Conservation (phyloP, 2,797 vertebrate species). For the Pachyuromys duprasi region DNA sequence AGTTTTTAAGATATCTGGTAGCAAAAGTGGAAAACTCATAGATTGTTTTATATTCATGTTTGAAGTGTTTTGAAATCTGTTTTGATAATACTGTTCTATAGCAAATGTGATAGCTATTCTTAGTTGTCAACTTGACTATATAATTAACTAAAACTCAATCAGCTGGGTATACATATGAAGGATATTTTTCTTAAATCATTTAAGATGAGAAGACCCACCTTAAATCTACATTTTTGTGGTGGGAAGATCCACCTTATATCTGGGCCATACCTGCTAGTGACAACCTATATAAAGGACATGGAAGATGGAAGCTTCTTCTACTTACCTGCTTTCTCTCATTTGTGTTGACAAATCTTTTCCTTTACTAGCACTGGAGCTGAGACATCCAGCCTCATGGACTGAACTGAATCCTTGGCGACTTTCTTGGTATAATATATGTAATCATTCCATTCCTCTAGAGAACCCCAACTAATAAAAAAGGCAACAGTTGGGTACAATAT, state of each 20-base stretch:
- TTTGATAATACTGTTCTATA: slow-evolving; percentile 24
- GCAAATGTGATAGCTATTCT: not conserved
- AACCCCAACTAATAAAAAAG: not conserved
- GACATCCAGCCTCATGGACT: not conserved
- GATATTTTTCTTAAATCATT: not conserved
- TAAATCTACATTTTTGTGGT: not conserved
- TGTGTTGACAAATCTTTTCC: not conserved
- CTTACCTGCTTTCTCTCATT: not conserved
- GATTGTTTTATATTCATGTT: not conserved
- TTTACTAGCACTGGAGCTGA: not conserved
- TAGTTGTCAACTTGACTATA: not conserved
- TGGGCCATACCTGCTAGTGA: too few species aligned
- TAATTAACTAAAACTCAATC: not conserved
- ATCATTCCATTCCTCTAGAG: not conserved
- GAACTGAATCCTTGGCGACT: not conserved
- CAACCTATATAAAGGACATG: not conserved
- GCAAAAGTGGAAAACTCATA: not conserved
- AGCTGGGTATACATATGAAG: not conserved
- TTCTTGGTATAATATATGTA: not conserved
- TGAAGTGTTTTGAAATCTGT: not conserved
- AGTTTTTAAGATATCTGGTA: not conserved
- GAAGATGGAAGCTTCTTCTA: not conserved
- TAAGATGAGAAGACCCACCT: not conserved
- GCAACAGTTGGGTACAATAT: not conserved
- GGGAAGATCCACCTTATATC: not conserved